A percentile compares a stretch with the other conserved stretches of the same genome.
phyloP scores from a whole-genome alignment of 2,888 invertebrate genomes.

The Andrena minutula region DNA sequence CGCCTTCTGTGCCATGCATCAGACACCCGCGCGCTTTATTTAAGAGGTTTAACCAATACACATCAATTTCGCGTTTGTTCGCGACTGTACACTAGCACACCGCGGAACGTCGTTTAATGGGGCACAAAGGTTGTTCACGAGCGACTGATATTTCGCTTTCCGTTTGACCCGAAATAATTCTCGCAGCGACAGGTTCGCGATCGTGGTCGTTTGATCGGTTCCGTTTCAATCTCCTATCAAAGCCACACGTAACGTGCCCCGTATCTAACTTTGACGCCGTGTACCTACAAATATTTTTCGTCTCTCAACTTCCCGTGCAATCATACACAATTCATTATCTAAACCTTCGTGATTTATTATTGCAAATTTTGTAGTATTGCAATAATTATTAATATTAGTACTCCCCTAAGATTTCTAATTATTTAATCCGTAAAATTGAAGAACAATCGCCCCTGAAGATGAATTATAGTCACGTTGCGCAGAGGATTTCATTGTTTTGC shows the following conservation, averaged over 20 bases:
- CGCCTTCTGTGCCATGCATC: slow-evolving; percentile 72
- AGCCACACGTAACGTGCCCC: background rate
- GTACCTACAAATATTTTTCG: background rate
- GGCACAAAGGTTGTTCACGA: slow-evolving; percentile 53
- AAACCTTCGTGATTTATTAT: too few relatives aligned
- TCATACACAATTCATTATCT: too few relatives aligned
- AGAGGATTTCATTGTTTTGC: background rate
- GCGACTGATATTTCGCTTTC: slow-evolving; percentile 38
- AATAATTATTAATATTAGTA: too few relatives aligned
- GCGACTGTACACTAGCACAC: slow-evolving; percentile 8
- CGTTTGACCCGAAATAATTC: slow-evolving; percentile 49
- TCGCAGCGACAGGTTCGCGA: slow-evolving; percentile 23
- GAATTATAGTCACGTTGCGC: background rate
- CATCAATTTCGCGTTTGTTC: slow-evolving; percentile 22
- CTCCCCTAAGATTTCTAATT: background rate
- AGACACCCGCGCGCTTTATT: slow-evolving; percentile 61
- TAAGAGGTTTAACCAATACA: slow-evolving; percentile 64
- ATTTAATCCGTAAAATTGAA: too few relatives aligned
- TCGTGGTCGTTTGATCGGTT: slow-evolving; percentile 30
- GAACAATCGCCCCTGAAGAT: background rate
- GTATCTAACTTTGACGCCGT: background rate
- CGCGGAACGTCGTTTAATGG: slow-evolving; percentile 47
- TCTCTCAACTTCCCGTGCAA: too few relatives aligned
- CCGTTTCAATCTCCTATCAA: background rate
- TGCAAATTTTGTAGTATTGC: too few relatives aligned